Evolutionary conservation across 2,113 vertebrate genomes (phyloP).

Genomic region (Panthera uncia): DNA sequence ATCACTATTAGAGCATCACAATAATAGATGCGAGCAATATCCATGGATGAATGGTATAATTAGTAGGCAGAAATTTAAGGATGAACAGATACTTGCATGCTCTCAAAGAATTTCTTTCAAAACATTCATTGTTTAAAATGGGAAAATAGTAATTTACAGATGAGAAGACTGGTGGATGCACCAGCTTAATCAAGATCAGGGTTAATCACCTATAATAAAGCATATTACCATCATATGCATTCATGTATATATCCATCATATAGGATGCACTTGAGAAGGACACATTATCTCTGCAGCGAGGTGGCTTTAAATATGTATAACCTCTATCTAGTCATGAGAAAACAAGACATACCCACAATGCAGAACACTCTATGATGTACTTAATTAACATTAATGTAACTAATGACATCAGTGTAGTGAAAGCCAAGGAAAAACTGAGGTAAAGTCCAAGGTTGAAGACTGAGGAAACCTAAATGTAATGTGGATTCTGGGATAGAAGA

Average conservation of each 20-base stretch:
- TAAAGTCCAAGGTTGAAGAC: neutral
- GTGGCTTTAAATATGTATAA: neutral
- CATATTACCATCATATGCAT: neutral
- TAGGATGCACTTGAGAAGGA: neutral
- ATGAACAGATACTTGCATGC: neutral
- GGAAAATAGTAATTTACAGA: neutral
- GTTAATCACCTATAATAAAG: neutral
- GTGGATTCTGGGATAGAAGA: neutral
- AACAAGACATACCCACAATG: neutral
- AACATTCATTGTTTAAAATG: slow-evolving; percentile 7
- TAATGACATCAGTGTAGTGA: neutral
- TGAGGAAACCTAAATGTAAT: neutral
- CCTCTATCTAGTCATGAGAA: neutral
- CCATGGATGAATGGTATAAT: neutral
- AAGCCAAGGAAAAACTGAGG: neutral
- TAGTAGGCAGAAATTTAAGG: neutral
- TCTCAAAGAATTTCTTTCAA: neutral
- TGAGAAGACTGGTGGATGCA: neutral
- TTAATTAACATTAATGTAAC: neutral
- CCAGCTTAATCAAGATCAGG: neutral
- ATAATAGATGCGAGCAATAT: neutral
- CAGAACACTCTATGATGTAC: neutral
- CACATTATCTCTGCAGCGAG: neutral
- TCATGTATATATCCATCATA: neutral
- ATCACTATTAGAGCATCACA: neutral